Conservation (phyloP, 2,797 vertebrate genomes). For the Pogonophryne albipinna region DNA sequence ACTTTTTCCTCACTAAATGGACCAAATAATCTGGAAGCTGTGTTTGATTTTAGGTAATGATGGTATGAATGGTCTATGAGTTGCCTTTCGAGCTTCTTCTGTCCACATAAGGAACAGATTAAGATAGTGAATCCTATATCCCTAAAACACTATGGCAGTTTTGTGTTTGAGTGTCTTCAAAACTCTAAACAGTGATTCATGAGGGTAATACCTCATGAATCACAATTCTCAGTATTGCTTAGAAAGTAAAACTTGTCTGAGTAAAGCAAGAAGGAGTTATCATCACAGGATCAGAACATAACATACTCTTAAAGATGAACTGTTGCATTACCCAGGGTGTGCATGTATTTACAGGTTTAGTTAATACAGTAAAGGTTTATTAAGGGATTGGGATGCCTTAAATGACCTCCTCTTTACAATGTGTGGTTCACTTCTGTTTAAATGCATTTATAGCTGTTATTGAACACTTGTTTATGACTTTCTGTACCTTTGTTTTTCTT, state of each 20-base stretch:
- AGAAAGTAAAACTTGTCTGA: too few relatives aligned
- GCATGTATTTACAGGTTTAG: background rate
- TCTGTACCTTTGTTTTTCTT: background rate
- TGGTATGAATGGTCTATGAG: background rate
- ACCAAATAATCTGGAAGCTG: background rate
- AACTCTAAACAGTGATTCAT: too few relatives aligned
- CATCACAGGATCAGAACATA: too few relatives aligned
- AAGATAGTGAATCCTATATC: background rate
- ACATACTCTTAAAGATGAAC: too few relatives aligned
- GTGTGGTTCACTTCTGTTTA: background rate
- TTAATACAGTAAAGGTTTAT: background rate
- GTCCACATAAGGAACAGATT: background rate
- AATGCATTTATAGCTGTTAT: background rate
- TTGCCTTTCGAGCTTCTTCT: conserved; percentile 11
- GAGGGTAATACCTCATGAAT: too few relatives aligned
- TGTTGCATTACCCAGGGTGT: too few relatives aligned
- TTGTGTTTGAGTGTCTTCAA: too few relatives aligned
- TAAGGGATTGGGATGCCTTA: background rate
- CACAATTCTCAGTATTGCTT: too few relatives aligned
- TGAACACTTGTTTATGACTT: background rate
- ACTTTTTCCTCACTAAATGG: background rate
- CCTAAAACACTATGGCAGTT: background rate
- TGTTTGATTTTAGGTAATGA: background rate
- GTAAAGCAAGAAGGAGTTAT: too few relatives aligned
- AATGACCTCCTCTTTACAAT: too few relatives aligned